phyloP scores from a whole-genome alignment of 2,113 vertebrate species.

The Neodontobutis hainanensis region DNA sequence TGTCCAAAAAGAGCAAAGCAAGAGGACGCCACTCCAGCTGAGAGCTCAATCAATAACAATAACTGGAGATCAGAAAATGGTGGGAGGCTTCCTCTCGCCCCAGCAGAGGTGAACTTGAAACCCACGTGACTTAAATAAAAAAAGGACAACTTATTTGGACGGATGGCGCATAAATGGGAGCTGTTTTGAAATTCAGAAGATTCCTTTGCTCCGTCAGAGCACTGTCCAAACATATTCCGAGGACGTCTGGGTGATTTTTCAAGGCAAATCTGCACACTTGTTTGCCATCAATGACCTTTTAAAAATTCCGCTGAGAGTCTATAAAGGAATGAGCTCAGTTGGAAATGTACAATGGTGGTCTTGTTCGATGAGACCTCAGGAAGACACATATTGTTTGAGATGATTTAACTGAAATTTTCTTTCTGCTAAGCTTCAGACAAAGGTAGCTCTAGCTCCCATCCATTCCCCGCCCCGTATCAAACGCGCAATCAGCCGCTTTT shows the following conservation, averaged over 20 bases:
- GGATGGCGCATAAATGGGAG: background rate
- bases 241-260: too few relatives aligned
- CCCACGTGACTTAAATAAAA: background rate
- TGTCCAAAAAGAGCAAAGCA: slow-evolving; percentile 24
- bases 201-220: background rate
- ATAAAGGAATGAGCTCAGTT: background rate
- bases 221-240: background rate
- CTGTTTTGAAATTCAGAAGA: background rate
- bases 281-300: slow-evolving; percentile 9
- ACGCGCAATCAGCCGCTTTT: slow-evolving; percentile 40
- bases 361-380: slow-evolving; percentile 20
- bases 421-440: slow-evolving; percentile 2
- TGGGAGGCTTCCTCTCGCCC: slow-evolving; percentile 20
- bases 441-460: slow-evolving; percentile 8
- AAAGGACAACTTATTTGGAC: background rate
- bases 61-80: slow-evolving; percentile 46
- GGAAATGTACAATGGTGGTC: background rate
- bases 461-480: slow-evolving; percentile 13
- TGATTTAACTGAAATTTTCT: slow-evolving; percentile 18
- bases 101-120: slow-evolving; percentile 47
- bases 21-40: slow-evolving; percentile 58
- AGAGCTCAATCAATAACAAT: slow-evolving; percentile 62
- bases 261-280: background rate
- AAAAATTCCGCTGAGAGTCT: slow-evolving; percentile 15
- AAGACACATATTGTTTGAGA: background rate